A percentile compares a stretch with the other conserved stretches of the same genome.
These are phyloP conservation scores for Palythoa grandiflora DNA, from an alignment of 92 coral and sea anemone genomes.

Conservation along the genomic window DNA sequence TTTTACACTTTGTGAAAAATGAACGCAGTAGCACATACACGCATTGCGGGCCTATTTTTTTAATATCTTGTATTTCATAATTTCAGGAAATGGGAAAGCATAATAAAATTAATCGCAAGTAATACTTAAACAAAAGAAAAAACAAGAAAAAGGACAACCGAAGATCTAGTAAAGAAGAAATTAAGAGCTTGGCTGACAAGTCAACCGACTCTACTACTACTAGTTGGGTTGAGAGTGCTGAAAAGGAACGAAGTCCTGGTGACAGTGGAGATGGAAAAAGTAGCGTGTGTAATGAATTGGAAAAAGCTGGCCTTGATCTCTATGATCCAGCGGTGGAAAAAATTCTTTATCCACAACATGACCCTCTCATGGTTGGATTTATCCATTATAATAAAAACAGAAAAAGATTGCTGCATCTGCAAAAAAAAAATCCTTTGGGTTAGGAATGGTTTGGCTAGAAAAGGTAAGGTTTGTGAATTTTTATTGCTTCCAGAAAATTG, in stretches of 20 bases:
- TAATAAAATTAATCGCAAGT: conserved; percentile 7
- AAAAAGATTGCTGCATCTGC: no score
- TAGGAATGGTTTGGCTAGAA: conserved; percentile 3
- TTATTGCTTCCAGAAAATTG: neutral
- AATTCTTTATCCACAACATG: conserved; percentile 10
- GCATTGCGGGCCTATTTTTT: conserved; percentile 19
- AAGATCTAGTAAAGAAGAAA: conserved; percentile 1
- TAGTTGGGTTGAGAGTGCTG: conserved; percentile 20
- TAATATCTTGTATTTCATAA: conserved; percentile 13
- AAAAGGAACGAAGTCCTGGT: conserved; percentile 26
- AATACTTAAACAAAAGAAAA: conserved; percentile 17
- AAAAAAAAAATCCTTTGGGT: conserved; percentile 5
- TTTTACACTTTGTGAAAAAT: conserved; percentile 26
- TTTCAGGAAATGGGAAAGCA: conserved; percentile 27
- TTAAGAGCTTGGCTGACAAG: conserved; percentile 9
- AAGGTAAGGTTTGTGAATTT: conserved; percentile 13
- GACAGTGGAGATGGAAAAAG: conserved; percentile 23
- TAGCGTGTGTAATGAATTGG: neutral
- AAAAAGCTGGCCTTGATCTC: conserved; percentile 27
- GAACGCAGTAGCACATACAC: conserved; percentile 27
- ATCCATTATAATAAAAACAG: no score
- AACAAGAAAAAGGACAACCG: conserved; percentile 24
- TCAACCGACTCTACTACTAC: conserved; percentile 17
- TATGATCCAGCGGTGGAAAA: conserved; percentile 28
- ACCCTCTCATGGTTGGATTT: conserved; percentile 16